Conservation (phyloP, 2,888 invertebrate genomes). For the Sialis lutaria region DNA sequence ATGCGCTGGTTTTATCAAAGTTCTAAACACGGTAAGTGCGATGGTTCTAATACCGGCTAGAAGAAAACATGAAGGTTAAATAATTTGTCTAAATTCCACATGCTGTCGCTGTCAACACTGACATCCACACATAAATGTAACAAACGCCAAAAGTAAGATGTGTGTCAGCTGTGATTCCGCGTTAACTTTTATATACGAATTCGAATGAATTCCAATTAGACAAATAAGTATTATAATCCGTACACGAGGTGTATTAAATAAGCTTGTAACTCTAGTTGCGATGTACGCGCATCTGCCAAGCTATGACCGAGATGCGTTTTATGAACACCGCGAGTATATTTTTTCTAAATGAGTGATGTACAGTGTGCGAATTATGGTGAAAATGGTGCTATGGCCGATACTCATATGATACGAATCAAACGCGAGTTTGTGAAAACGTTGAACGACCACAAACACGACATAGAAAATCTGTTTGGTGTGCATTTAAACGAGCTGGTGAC, state of each 20-base stretch:
- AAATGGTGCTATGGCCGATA: conserved; percentile 6
- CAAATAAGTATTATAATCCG: too few relatives aligned
- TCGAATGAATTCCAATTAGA: too few relatives aligned
- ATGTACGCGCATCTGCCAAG: neutral
- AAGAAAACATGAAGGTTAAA: too few relatives aligned
- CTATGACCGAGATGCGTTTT: neutral
- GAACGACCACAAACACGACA: conserved; percentile 2
- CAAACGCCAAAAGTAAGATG: conserved; percentile 4
- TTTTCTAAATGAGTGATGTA: neutral
- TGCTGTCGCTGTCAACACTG: neutral
- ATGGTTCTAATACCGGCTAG: too few relatives aligned
- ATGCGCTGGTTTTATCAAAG: too few relatives aligned
- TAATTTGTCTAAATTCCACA: neutral
- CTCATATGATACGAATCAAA: conserved; percentile 3
- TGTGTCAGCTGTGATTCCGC: conserved; percentile 8
- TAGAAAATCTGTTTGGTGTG: conserved; percentile 3
- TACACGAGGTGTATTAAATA: too few relatives aligned
- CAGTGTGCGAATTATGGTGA: neutral
- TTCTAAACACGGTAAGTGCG: too few relatives aligned
- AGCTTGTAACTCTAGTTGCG: too few relatives aligned
- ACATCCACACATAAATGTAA: neutral
- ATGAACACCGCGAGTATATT: neutral
- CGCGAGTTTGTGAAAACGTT: conserved; percentile 3
- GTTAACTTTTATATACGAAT: neutral
- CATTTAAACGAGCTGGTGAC: conserved; percentile 1